Conservation (phyloP, 2,797 vertebrate genomes). For the Fundulus diaphanus region DNA sequence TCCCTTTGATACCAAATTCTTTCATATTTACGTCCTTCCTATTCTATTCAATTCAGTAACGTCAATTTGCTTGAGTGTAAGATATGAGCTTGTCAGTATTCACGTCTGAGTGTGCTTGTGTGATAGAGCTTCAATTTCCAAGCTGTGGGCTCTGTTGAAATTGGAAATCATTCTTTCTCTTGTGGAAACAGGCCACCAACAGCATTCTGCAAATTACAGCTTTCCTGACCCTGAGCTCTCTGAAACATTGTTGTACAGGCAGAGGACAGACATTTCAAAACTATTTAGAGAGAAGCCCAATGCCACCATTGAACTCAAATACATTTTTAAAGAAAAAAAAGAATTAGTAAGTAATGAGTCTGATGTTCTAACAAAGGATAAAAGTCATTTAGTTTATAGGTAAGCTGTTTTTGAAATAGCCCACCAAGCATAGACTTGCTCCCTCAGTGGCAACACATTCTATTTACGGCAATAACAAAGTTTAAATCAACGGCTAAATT, state of each 20-base stretch:
- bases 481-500: constrained; percentile 32
- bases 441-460: constrained; percentile 40
- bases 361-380: constrained; percentile 34
- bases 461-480: constrained; percentile 31
- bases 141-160: constrained; percentile 39
- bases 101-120: constrained; percentile 33
- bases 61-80: constrained; percentile 50
- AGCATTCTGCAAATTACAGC: constrained; percentile 35
- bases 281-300: constrained; percentile 27
- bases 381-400: constrained; percentile 29
- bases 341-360: constrained; percentile 22
- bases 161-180: constrained; percentile 50
- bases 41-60: constrained; percentile 20
- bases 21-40: constrained; percentile 42
- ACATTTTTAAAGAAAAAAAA: constrained; percentile 16
- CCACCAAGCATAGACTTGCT: constrained; percentile 43
- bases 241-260: constrained; percentile 26
- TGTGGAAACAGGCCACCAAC: constrained; percentile 47
- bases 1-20: constrained; percentile 45
- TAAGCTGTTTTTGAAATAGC: constrained; percentile 21
- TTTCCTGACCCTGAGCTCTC: constrained; percentile 24
- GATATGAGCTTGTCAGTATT: constrained; percentile 60
- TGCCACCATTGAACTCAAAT: constrained; percentile 11
- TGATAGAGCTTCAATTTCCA: constrained; percentile 59
- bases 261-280: constrained; percentile 32